A percentile compares a stretch with the other conserved stretches of the same genome.
Conservation (phyloP, 2,113 vertebrate genomes). For the Proterorhinus semilunaris region DNA sequence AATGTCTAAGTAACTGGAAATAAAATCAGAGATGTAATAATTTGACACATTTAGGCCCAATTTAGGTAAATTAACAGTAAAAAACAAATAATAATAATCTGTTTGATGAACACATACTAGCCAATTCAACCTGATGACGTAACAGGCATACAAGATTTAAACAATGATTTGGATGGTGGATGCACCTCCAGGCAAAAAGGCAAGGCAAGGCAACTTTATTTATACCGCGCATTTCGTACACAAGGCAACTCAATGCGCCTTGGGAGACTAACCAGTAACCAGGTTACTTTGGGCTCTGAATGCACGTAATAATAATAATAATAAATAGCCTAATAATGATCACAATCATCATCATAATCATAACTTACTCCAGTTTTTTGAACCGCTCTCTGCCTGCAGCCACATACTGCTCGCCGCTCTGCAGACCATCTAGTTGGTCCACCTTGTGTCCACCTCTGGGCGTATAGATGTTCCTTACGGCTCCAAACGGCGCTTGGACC, state of each 20-base stretch:
- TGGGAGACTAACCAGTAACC: no score
- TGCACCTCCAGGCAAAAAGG: background rate
- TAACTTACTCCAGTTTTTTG: slow-evolving; percentile 92
- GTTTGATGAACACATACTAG: no score
- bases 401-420: slow-evolving; percentile 92
- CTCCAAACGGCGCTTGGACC: slow-evolving; percentile 89
- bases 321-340: background rate
- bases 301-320: background rate
- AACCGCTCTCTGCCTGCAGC: slow-evolving; percentile 92
- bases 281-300: no score
- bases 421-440: slow-evolving; percentile 83
- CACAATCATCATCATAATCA: background rate
- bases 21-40: background rate
- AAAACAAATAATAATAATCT: no score
- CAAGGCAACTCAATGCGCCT: no score
- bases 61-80: no score
- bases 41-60: background rate
- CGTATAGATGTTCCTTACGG: slow-evolving; percentile 93
- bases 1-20: slow-evolving; percentile 88
- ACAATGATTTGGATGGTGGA: background rate
- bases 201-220: background rate
- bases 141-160: background rate
- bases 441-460: slow-evolving; percentile 87
- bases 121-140: no score
- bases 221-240: no score